Evolutionary conservation across 2,797 vertebrate genomes (phyloP), one percentile per base, ranked within the genome.

Genomic region (Myotis findleyi): DNA sequence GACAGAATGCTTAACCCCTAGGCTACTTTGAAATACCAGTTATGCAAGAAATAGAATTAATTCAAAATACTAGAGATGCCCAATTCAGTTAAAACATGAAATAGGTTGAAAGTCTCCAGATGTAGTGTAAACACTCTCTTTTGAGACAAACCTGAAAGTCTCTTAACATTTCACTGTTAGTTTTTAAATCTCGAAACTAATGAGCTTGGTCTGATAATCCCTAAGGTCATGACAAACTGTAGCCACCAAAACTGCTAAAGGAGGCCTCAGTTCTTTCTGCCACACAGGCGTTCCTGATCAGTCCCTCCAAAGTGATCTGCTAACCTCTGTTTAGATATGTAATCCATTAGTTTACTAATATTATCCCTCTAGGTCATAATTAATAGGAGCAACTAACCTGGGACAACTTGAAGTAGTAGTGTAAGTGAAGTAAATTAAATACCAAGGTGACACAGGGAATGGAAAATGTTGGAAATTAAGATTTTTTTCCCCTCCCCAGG

Each of bases 371-470:
- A 89, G 87, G 68, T 93, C 91, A 77, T 93, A 91, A 96, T 96
- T 89, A 93, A 96, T 85, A 94, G 62, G 72, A 77, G 44, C 84
- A 69, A 66, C 91, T 81, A 85, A 91, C 94, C 95, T 79, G 95
- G 84, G 89, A 96, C 76, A 96, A 93, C 51, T 38, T 85, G 87
- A 91, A 91, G 84, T 23, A 84, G 62, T 91, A 0, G 0, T 25
- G 11, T 44, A 93, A 96, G 57, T 73, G 55, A 97, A 79, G 72
- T 81, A 95, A 97, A 96, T 94, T 96, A 97, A 96, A 94, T 85
- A 81, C 89, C 5, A 1, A 95, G n/a, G 87, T 94, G 94, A 96
- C 71, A 68, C 0, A 3, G 91, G 85, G 68, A 95, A 92, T 36
- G 87, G 80, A 85, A 91, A 89, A 16, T 79, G 69, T 75, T 89